These are phyloP conservation scores for Arrhopalites spinosus DNA, from an alignment of 2,888 invertebrate genomes.

Conservation along the genomic window DNA sequence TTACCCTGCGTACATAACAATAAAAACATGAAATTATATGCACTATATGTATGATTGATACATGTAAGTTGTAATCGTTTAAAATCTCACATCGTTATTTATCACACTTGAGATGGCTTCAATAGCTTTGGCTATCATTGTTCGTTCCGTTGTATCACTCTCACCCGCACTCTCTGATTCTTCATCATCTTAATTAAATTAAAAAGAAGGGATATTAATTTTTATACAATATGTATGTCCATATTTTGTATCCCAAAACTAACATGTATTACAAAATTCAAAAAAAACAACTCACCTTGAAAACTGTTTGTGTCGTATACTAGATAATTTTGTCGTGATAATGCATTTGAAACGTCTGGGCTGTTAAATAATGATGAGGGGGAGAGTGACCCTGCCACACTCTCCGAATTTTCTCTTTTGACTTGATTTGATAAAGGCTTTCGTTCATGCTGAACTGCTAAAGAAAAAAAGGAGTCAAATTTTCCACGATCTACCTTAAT, in stretches of 20 bases:
- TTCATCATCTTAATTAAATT: constrained; percentile 49
- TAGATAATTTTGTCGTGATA: constrained; percentile 44
- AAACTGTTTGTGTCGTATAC: constrained; percentile 52
- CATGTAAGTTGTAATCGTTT: not conserved
- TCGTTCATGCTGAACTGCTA: constrained; percentile 57
- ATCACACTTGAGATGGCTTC: constrained; percentile 70
- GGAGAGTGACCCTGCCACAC: constrained; percentile 48
- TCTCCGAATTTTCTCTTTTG: constrained; percentile 49
- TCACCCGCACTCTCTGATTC: constrained; percentile 55
- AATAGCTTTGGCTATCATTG: constrained; percentile 73
- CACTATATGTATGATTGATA: not conserved
- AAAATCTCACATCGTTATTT: constrained; percentile 52
- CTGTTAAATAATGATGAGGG: constrained; percentile 47
- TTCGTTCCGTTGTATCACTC: constrained; percentile 59
- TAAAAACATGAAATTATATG: not conserved
- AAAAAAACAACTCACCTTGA: constrained; percentile 43
- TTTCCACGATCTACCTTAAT: not conserved
- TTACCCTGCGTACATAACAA: constrained; percentile 42
- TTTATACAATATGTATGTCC: too few relatives aligned
- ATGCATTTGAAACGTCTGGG: constrained; percentile 38
- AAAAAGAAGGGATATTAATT: too few relatives aligned
- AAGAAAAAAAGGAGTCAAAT: constrained; percentile 49
- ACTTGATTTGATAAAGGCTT: constrained; percentile 51
- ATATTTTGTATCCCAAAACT: too few relatives aligned
- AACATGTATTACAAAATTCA: too few relatives aligned